A percentile compares a stretch with the other conserved stretches of the same genome.
phyloP scores from a whole-genome alignment of 2,797 vertebrate species.

The Oreonectes daqikongensis region DNA sequence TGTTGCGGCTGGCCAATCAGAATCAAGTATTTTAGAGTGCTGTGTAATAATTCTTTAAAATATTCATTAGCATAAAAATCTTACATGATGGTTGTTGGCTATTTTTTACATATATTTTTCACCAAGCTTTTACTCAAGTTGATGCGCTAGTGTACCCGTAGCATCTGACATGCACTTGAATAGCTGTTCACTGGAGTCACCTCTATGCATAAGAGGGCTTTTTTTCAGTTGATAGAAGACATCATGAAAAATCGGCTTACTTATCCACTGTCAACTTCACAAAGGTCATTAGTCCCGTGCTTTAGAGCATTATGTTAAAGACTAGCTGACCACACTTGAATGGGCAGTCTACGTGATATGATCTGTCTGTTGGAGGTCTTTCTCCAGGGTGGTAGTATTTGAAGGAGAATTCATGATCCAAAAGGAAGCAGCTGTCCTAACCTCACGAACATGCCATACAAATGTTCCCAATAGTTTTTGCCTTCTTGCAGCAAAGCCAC shows the following conservation, averaged over 20 bases:
- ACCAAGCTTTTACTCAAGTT: too few species aligned
- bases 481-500: conserved; percentile 31
- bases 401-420: conserved; percentile 15
- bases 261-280: background rate
- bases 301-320: conserved; percentile 16
- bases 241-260: too few species aligned
- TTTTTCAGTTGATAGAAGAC: background rate
- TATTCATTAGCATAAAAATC: too few species aligned
- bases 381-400: conserved; percentile 18
- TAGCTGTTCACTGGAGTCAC: too few species aligned
- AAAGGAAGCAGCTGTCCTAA: conserved; percentile 48
- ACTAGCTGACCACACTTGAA: conserved; percentile 17
- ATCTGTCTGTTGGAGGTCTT: conserved; percentile 37
- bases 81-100: too few species aligned
- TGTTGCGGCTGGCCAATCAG: too few species aligned
- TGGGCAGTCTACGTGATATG: conserved; percentile 29
- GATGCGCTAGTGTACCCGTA: too few species aligned
- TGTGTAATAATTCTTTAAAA: too few species aligned
- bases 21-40: too few species aligned
- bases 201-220: too few species aligned
- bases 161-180: too few species aligned
- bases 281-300: conserved; percentile 13
- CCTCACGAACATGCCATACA: conserved; percentile 44
- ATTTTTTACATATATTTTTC: too few species aligned
- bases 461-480: conserved; percentile 35